Evolutionary conservation across 2,797 vertebrate genomes (phyloP).

Genomic region (Fundulus diaphanus): DNA sequence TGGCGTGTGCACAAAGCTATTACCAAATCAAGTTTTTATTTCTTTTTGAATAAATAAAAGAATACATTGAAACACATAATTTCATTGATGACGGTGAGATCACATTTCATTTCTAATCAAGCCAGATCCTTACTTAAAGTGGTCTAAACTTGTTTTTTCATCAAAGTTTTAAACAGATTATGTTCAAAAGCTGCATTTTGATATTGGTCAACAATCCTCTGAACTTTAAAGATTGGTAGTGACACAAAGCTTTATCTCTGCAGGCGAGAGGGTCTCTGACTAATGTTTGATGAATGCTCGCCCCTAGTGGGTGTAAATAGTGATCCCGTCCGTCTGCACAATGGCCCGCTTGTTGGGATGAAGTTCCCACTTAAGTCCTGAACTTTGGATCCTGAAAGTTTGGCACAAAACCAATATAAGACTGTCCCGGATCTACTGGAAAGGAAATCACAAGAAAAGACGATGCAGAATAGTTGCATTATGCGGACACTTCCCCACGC

Average conservation of each 20-base stretch:
- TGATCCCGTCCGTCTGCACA: conserved; percentile 61
- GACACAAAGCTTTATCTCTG: conserved; percentile 60
- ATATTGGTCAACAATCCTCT: conserved; percentile 21
- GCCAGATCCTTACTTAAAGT: not conserved
- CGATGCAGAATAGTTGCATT: conserved; percentile 7
- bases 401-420: conserved; percentile 38
- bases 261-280: conserved; percentile 54
- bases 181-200: conserved; percentile 12
- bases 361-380: conserved; percentile 51
- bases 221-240: conserved; percentile 43
- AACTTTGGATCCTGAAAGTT: conserved; percentile 54
- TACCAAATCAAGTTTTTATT: not conserved
- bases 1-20: not conserved
- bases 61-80: not conserved
- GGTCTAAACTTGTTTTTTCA: not conserved
- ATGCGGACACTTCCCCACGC: not conserved
- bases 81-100: not conserved
- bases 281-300: conserved; percentile 66
- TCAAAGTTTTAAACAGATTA: not conserved
- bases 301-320: conserved; percentile 66
- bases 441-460: not conserved
- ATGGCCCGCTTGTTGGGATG: conserved; percentile 62
- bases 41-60: not conserved
- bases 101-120: not conserved
- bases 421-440: conserved; percentile 14